Evolutionary conservation across 1,140 invertebrate genomes (phyloP).

Genomic region (Penaeus indicus): DNA sequence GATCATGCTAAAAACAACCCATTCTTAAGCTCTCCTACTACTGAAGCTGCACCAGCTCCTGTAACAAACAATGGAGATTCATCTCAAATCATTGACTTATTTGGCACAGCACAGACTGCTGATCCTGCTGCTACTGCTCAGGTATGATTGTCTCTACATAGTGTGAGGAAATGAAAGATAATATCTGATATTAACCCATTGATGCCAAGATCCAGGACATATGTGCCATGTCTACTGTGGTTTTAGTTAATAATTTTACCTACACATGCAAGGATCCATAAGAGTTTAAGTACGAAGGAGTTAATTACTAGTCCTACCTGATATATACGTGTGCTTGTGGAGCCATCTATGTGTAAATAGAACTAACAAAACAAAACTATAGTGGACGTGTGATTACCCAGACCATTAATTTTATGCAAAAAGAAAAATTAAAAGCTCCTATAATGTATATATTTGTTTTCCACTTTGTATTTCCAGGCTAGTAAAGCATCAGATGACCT

Average conservation of each 20-base stretch:
- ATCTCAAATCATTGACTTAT: conserved; percentile 68
- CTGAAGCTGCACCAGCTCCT: conserved; percentile 55
- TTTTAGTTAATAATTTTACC: too few relatives aligned
- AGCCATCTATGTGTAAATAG: background rate
- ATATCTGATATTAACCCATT: too few relatives aligned
- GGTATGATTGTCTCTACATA: conserved; percentile 71
- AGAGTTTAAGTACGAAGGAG: too few relatives aligned
- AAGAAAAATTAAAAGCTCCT: background rate
- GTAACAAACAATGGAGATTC: conserved; percentile 60
- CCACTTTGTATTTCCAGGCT: background rate
- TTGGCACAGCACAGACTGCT: conserved; percentile 67
- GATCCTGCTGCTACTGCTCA: conserved; percentile 69
- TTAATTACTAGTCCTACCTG: too few relatives aligned
- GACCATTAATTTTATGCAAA: too few relatives aligned
- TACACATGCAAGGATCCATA: too few relatives aligned
- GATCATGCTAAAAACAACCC: conserved; percentile 86
- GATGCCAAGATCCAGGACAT: too few relatives aligned
- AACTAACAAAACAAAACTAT: too few relatives aligned
- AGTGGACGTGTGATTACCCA: too few relatives aligned
- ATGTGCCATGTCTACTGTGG: too few relatives aligned
- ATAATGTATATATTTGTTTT: too few relatives aligned
- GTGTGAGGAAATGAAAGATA: too few relatives aligned
- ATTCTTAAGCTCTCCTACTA: conserved; percentile 78
- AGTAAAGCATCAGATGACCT: conserved; percentile 89
- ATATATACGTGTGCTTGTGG: background rate